phyloP scores from a whole-genome alignment of 2,113 vertebrate genomes.

The Gallinago jamesoni region DNA sequence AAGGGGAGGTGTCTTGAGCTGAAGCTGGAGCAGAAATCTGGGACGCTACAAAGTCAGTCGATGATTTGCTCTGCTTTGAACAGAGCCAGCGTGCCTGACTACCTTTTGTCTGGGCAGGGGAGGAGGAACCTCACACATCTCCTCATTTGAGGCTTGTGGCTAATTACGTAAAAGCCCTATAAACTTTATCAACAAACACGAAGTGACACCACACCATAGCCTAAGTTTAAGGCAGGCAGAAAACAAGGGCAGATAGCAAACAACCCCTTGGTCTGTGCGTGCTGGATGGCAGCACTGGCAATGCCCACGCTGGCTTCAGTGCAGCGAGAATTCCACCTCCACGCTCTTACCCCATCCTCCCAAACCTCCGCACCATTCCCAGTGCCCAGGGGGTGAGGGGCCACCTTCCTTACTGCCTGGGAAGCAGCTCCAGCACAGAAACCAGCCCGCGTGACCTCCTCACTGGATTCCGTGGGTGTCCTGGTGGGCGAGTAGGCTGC shows the following conservation, averaged over 20 bases:
- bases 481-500: not conserved
- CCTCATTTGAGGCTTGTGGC: not conserved
- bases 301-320: not conserved
- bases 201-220: not conserved
- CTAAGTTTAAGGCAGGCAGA: not conserved
- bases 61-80: not conserved
- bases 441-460: fast-evolving
- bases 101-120: not conserved
- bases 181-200: not conserved
- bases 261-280: not conserved
- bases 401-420: not conserved
- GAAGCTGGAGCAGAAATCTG: not conserved
- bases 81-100: not conserved
- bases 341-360: not conserved
- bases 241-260: not conserved
- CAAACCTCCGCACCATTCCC: not conserved
- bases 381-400: not conserved
- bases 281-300: not conserved
- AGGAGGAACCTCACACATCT: not conserved
- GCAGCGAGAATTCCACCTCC: not conserved
- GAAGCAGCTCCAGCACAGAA: not conserved
- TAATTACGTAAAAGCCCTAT: not conserved
- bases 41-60: not conserved
- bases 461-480: not conserved
- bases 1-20: not conserved